Evolutionary conservation across 2,797 vertebrate genomes (phyloP).

Genomic region (Neomorphus geoffroyi): DNA sequence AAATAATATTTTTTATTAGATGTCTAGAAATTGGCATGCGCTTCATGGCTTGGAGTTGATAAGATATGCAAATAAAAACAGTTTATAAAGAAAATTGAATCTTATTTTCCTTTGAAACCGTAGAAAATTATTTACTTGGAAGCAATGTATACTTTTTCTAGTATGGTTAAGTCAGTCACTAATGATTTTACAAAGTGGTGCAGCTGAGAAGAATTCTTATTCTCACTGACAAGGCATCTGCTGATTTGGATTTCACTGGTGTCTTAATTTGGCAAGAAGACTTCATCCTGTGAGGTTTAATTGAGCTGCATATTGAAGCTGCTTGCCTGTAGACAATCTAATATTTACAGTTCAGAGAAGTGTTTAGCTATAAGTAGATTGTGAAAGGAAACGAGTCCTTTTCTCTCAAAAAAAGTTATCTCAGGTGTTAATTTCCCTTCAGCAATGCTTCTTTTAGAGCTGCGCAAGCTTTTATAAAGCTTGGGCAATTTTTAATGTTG

Average conservation of each 20-base stretch:
- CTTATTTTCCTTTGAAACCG: background rate
- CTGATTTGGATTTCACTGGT: background rate
- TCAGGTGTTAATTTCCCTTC: constrained; percentile 4
- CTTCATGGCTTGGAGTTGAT: background rate
- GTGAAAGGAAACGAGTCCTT: background rate
- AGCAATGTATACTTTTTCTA: background rate
- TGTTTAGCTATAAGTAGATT: background rate
- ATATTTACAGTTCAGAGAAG: background rate
- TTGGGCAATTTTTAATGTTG: background rate
- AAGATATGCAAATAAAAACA: background rate
- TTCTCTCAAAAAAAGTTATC: background rate
- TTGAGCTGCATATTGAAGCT: background rate
- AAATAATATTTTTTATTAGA: background rate
- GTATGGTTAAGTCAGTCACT: background rate
- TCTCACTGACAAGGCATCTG: background rate
- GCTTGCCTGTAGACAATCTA: background rate
- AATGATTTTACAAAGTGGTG: background rate
- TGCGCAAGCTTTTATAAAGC: background rate
- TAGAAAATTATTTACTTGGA: background rate
- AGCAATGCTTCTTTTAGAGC: background rate
- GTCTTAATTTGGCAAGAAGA: background rate
- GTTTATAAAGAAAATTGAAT: background rate
- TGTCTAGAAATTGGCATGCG: background rate
- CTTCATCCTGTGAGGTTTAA: background rate
- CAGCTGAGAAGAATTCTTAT: background rate